Base-by-base conservation (phyloP, 2,113 vertebrate species). In the Addax nasomaculatus region DNA sequence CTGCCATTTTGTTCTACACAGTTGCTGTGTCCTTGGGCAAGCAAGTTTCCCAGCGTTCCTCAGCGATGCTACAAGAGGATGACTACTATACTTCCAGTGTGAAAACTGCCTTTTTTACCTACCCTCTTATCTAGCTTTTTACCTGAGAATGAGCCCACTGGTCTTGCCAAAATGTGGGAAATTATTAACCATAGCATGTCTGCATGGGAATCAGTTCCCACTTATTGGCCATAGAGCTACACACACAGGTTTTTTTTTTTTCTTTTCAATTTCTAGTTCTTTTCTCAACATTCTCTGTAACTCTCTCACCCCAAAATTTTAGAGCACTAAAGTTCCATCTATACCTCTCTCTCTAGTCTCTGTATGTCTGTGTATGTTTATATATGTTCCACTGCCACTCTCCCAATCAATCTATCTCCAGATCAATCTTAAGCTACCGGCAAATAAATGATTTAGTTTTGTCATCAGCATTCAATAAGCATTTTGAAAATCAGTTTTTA, bases 401-500 rank as follows among this genome's bases (percentile, higher is more conserved):
- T 19, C 47, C 43, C 8, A 73, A 7, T 78, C 25, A 80, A 25
- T 51, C 33, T 6, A 33, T 49, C 45, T 29, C 78, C 45, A 80
- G 45, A 80, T 33, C 45, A 70, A 33, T 83, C 30, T 73, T 89
- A 93, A 76, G 7, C 39, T 96, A 25, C 49, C 67, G 27, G 3
- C 85, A 93, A 95, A 81, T 81, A 91, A 90, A 81, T 27, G 39
- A 39, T 58, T 90, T 80, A 55, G 95, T 55, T 96, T 95, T 84
- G 49, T 87, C 84, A 92, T 36, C 55, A 76, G 84, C 53, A 89
- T 95, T 95, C 64, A 60, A 87, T 15, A 88, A 93, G 17, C 16
- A n/a, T 57, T 95, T 95, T 89, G 70, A 33, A 92, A 95, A 95
- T 90, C 6, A 33, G 9, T 84, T 93, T 95, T 86, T 80, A 93